phyloP scores from a whole-genome alignment of 2,888 invertebrate genomes.

The Trimorus sp. region DNA sequence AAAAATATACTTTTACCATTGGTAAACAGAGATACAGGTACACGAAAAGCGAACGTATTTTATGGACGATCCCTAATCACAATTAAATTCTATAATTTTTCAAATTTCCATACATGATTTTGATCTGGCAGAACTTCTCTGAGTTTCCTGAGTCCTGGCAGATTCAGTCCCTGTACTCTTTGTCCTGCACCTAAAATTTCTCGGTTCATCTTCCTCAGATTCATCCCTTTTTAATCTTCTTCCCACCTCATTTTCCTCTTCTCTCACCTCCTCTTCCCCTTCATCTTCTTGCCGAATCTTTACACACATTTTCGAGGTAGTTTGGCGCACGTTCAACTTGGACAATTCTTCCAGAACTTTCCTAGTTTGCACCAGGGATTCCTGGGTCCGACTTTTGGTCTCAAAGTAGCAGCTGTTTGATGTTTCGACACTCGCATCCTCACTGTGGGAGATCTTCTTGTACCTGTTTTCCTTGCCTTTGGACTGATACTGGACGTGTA shows the following conservation, averaged over 20 bases:
- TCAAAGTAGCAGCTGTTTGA: background rate
- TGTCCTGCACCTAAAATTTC: constrained; percentile 62
- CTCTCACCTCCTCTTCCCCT: background rate
- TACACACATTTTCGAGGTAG: background rate
- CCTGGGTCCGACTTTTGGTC: no score
- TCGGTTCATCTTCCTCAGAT: constrained; percentile 46
- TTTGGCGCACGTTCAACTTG: constrained; percentile 6
- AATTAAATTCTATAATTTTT: no score
- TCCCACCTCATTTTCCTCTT: background rate
- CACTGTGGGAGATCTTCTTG: background rate
- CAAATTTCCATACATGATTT: constrained; percentile 50
- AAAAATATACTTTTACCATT: no score
- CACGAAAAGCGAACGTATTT: no score
- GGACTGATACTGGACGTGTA: constrained; percentile 70
- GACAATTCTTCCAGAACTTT: constrained; percentile 28
- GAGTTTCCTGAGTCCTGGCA: constrained; percentile 49
- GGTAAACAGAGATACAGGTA: no score
- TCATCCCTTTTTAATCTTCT: constrained; percentile 14
- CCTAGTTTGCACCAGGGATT: background rate
- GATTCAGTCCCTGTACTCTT: constrained; percentile 68
- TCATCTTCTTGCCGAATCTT: background rate
- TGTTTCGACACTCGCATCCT: background rate
- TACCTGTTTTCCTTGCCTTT: constrained; percentile 66
- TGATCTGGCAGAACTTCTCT: constrained; percentile 60
- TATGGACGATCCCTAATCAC: no score